Evolutionary conservation across 2,888 invertebrate species (phyloP).

Genomic region (Lycophotia porphyrea): DNA sequence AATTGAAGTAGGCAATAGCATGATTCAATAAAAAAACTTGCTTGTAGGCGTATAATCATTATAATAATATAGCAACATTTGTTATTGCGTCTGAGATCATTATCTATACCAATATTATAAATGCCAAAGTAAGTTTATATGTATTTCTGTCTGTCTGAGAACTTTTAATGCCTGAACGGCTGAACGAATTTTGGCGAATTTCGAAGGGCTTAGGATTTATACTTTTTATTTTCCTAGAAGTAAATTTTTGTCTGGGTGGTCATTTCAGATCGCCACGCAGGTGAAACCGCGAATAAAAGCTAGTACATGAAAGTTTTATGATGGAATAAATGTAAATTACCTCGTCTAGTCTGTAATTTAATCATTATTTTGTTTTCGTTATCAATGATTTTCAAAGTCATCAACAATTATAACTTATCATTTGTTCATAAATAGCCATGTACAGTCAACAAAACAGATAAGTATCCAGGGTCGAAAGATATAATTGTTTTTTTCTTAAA

Average conservation of each 20-base stretch:
- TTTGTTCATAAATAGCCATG: neutral
- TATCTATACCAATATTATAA: neutral
- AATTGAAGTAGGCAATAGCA: neutral
- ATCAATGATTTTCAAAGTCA: neutral
- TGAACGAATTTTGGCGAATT: neutral
- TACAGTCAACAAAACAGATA: too few species aligned
- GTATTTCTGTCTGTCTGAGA: neutral
- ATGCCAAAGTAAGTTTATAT: neutral
- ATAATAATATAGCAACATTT: neutral
- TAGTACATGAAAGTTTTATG: neutral
- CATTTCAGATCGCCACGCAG: neutral
- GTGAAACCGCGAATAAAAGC: neutral
- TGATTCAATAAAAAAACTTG: neutral
- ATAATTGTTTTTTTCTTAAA: too few species aligned
- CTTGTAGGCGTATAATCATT: neutral
- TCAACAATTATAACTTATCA: neutral
- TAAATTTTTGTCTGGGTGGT: neutral
- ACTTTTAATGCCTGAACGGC: neutral
- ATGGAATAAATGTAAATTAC: neutral
- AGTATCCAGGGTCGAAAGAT: too few species aligned
- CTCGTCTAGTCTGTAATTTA: neutral
- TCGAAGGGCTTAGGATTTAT: neutral
- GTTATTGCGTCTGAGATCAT: neutral
- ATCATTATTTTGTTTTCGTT: conserved; percentile 5
- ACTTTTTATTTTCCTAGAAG: neutral